Evolutionary conservation across 2,888 invertebrate species (phyloP).

Genomic region (Lasioglossum marginatum): DNA sequence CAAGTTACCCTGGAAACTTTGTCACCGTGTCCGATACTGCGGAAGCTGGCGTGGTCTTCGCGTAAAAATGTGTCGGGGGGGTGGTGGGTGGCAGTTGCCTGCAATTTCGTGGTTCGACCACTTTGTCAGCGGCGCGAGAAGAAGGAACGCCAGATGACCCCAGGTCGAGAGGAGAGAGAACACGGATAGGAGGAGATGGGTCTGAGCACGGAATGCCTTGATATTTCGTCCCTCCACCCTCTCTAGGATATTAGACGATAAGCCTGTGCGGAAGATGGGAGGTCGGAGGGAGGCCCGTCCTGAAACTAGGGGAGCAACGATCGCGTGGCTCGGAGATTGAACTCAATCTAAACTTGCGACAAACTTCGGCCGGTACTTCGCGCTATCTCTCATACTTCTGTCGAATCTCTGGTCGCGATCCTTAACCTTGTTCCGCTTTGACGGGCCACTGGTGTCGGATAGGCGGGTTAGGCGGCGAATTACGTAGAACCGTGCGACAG

Average conservation of each 20-base stretch:
- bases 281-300: slow-evolving; percentile 30
- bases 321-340: slow-evolving; percentile 68
- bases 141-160: background rate
- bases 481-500: background rate
- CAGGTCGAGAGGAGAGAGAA: background rate
- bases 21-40: slow-evolving; percentile 21
- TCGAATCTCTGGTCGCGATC: slow-evolving; percentile 69
- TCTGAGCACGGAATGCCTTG: slow-evolving; percentile 58
- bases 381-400: slow-evolving; percentile 74
- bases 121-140: slow-evolving; percentile 54
- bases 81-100: slow-evolving; percentile 11
- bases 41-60: slow-evolving; percentile 16
- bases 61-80: slow-evolving; percentile 36
- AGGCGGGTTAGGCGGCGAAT: slow-evolving; percentile 38
- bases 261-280: slow-evolving; percentile 48
- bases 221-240: slow-evolving; percentile 58
- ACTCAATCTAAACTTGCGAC: slow-evolving; percentile 80
- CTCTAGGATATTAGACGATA: slow-evolving; percentile 76
- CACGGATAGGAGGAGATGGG: slow-evolving; percentile 25
- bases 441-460: slow-evolving; percentile 28
- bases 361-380: slow-evolving; percentile 70
- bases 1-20: slow-evolving; percentile 51
- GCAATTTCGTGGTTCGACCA: slow-evolving; percentile 52
- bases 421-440: slow-evolving; percentile 61
- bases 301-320: slow-evolving; percentile 42